Evolutionary conservation across 2,797 vertebrate species (phyloP), one percentile per base, ranked within the genome.

Genomic region (Fistularia tabacaria): DNA sequence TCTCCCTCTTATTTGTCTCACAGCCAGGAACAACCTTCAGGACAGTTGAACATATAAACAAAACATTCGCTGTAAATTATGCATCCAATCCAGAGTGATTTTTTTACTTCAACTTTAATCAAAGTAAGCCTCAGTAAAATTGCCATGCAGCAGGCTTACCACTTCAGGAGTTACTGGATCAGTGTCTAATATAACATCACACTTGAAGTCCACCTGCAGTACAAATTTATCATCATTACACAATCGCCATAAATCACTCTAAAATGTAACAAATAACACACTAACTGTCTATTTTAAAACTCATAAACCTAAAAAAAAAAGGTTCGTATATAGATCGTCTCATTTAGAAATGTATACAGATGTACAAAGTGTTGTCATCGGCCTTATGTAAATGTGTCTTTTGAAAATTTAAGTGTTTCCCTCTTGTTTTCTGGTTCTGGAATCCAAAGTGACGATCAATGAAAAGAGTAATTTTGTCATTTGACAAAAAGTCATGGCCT

Each of bases 141-240:
- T 5, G 8, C 14, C 46, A 38, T 39, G 37, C 10, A 48, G 15
- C 1, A 36, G 37, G 13, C 73, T 74, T 54, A 85, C 83, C 68
- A 74, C 11, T 61, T 58, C 50, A 57, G 60, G 58, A 45, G 40
- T 58, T 9, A 84, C 77, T 38, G 86, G 81, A 49, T 81, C 81
- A 10, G 81, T 52, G 49, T 91, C 88, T 59, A 91, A 66, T 14
- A 90, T 74, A 46, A 90, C 88, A 1, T 91, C 89, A 68, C 79
- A 87, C 42, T 78, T 83, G 65, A 89, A 90, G 54, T 86, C 85
- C 47, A 80, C 62, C 89, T 90, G 59, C 38, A 72, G 74, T 10
- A 68, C 9, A 72, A 69, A 10, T 51, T 1, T 25, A 11, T 40
- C 48, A 37, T 38, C n/a, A 25, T 25, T 25, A 25, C 25, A 25